These are phyloP conservation scores for Naso thynnoides DNA, from an alignment of 2,797 vertebrate genomes.

Conservation along the genomic window DNA sequence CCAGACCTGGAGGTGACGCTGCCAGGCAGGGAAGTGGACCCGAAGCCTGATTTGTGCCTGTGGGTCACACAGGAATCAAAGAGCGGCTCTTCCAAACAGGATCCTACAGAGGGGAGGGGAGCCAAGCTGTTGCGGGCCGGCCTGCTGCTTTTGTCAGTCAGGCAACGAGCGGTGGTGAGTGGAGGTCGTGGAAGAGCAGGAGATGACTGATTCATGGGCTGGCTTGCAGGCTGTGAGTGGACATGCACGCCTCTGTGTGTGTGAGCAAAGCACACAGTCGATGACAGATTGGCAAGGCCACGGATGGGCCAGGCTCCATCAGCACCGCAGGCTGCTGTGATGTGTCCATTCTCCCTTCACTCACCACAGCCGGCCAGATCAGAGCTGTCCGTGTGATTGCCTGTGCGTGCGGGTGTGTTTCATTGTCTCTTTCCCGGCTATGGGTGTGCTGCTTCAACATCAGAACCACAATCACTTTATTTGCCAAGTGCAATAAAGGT, in stretches of 20 bases:
- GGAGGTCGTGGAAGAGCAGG: constrained; percentile 64
- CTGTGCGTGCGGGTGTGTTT: constrained; percentile 23
- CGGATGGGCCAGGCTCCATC: constrained; percentile 73
- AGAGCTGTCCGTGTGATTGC: constrained; percentile 50
- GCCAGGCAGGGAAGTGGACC: constrained; percentile 28
- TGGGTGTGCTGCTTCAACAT: constrained; percentile 45
- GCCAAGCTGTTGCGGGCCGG: constrained; percentile 21
- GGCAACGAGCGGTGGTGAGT: constrained; percentile 49
- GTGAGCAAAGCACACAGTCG: constrained; percentile 53
- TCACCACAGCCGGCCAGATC: constrained; percentile 56
- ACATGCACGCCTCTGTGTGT: constrained; percentile 38
- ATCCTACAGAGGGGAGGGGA: constrained; percentile 26
- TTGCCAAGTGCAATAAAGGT: constrained; percentile 59
- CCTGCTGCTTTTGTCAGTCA: constrained; percentile 71
- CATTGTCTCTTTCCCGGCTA: constrained; percentile 32
- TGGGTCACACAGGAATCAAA: constrained; percentile 54
- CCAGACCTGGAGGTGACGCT: constrained; percentile 29
- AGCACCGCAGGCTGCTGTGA: constrained; percentile 69
- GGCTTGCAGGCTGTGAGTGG: constrained; percentile 47
- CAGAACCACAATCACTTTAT: constrained; percentile 50
- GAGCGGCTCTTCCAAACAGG: constrained; percentile 52
- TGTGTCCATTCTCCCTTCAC: constrained; percentile 69
- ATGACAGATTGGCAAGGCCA: constrained; percentile 79
- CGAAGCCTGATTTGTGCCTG: constrained; percentile 9
- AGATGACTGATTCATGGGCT: constrained; percentile 74